Base-by-base conservation (phyloP, 2,113 vertebrate species). In the Odobenus rosmarus region DNA sequence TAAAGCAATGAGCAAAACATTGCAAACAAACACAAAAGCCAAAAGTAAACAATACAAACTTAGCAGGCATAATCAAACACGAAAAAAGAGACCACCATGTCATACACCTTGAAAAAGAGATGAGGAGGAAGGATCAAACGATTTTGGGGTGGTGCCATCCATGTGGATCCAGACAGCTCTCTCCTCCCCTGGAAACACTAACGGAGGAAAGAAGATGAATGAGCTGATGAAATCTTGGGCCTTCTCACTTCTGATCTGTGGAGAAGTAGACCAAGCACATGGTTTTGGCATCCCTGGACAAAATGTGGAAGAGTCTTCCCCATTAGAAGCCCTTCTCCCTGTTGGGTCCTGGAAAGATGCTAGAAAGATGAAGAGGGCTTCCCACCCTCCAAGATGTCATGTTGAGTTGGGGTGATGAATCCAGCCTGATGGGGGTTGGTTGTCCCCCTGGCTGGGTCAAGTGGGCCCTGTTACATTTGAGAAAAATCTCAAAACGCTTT, bases 31-130 rank as follows among this genome's bases (percentile, higher is more conserved):
- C 14, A 49, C 46, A 93, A 67, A 88, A 49, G 16, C 64, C 71
- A 26, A 87, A 94, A 74, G 55, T 72, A 96, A 95, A 59, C 67
- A 51, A 61, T 49, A 69, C 87, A 92, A 39, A 69, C 39, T 36
- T 76, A 57, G 46, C 39, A 31, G 4, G 59, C 57, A 14, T 39
- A 71, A 55, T n/a, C 53, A 90, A 83, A 16, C 18, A 62, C 59
- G 57, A n/a, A 57, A 64, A 81, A 64, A 77, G 28, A 42, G 33
- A 77, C 24, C 24, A 81, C 42, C 12, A 42, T 36, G 18, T 31
- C 53, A 46, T 16, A 55, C 9, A 62, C 15, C 59, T 83, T 53
- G 39, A 49, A 24, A 57, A 61, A 31, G 83, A 53, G 4, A 24
- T 53, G 55, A 11, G 7, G 80, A 6, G 57, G 28, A 55, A 90